phyloP scores from a whole-genome alignment of 2,888 invertebrate genomes.

The Thalpophila matura region DNA sequence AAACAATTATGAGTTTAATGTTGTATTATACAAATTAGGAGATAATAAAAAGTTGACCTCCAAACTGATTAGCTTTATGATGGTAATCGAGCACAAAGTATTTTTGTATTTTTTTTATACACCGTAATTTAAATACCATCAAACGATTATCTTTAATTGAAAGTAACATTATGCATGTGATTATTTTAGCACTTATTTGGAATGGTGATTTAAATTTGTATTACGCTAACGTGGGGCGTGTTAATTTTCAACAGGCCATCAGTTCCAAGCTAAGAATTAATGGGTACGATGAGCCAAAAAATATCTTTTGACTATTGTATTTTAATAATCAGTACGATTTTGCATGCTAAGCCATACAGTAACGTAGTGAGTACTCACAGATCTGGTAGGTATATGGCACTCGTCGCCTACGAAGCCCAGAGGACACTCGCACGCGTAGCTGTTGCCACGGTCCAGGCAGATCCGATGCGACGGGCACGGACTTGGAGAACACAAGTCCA shows the following conservation, averaged over 20 bases:
- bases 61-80: constrained; percentile 7
- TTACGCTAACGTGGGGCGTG: background rate
- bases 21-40: background rate
- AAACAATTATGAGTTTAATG: constrained; percentile 7
- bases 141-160: constrained; percentile 14
- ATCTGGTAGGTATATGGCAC: constrained; percentile 92
- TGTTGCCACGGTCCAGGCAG: constrained; percentile 94
- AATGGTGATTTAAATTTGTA: background rate
- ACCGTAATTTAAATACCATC: background rate
- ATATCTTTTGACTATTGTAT: no score
- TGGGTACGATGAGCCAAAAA: no score
- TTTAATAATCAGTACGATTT: no score
- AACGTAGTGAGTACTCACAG: constrained; percentile 83
- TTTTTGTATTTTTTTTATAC: constrained; percentile 15
- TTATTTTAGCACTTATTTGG: background rate
- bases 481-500: constrained; percentile 93
- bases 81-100: background rate
- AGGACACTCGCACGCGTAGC: constrained; percentile 94
- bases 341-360: background rate
- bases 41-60: constrained; percentile 28
- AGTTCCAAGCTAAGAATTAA: no score
- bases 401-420: constrained; percentile 93
- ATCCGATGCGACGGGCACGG: constrained; percentile 92
- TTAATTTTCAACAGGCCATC: no score
- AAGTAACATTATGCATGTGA: background rate